Percentiles rank a stretch among this genome's conserved stretches.
Conservation (phyloP, 2,888 invertebrate species). For the Cantharis rustica region DNA sequence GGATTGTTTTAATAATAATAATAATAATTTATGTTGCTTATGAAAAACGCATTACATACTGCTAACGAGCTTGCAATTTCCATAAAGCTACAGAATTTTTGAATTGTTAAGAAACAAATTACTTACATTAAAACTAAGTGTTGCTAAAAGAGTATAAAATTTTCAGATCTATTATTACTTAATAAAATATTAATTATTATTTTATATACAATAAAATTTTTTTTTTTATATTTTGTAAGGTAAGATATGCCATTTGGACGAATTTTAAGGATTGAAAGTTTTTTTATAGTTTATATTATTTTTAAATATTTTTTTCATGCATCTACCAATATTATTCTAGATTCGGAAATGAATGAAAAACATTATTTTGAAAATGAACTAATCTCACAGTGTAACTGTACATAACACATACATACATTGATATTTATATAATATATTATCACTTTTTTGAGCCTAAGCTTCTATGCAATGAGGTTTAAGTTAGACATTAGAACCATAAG, state of each 20-base stretch:
- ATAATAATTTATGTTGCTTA: slow-evolving; percentile 13
- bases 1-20: slow-evolving; percentile 7
- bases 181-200: slow-evolving; percentile 27
- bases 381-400: background rate
- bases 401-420: background rate
- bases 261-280: slow-evolving; percentile 34
- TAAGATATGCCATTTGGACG: slow-evolving; percentile 48
- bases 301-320: background rate
- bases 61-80: slow-evolving; percentile 12
- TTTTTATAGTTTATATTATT: background rate
- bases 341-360: background rate
- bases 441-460: background rate
- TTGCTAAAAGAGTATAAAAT: slow-evolving; percentile 5
- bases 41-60: background rate
- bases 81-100: background rate
- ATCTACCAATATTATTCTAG: background rate
- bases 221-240: slow-evolving; percentile 36
- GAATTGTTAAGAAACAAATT: background rate
- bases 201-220: slow-evolving; percentile 34
- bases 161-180: slow-evolving; percentile 10
- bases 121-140: background rate
- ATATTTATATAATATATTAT: background rate
- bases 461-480: background rate
- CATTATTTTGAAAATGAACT: background rate
- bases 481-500: background rate